Evolutionary conservation across 2,113 vertebrate species (phyloP), one percentile per base, ranked within the genome.

Genomic region (Rhinoptilus africanus): DNA sequence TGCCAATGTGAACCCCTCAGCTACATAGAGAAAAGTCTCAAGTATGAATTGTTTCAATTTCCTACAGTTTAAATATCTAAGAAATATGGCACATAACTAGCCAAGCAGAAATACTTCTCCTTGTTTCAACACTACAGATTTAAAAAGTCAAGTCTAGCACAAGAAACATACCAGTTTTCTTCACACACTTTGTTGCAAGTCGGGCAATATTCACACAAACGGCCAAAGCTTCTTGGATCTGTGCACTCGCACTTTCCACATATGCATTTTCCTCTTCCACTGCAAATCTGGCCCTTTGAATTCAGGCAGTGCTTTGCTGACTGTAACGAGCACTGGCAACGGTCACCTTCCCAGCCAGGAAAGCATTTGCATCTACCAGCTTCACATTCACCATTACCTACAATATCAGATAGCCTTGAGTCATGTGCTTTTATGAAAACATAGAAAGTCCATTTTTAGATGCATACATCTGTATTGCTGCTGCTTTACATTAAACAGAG

Each of bases 321-420:
- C 43, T 97, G 92, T 41, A 97, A 51, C 0, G 98, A 97, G 95
- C 99, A 99, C 68, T 98, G 96, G 27, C 99, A 99, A 83, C 95
- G 98, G 43, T 99, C 99, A 20, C 99, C 99, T 85, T 98, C 98
- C 99, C 99, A 99, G 91, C 98, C 98, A 23, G 93, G 90, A 71
- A 98, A 97, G 78, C 99, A 99, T 85, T 90, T 98, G 89, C 99
- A 99, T 84, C 98, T 98, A 24, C 99, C 98, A 13, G 91, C 97
- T 96, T 99, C 98, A 96, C 99, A 99, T 96, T 98, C 98, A 34
- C 99, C 99, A 26, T 98, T 98, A n/a, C 99, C 99, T 99, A 96
- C 19, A 94, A 97, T 45, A 97, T 34, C 60, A 97, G 79, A 96
- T 5, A 93, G 51, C 10, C 66, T 54, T 88, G 17, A 94, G 89